Conservation (phyloP, 1,140 invertebrate species). For the Drosophila nigrodunni region DNA sequence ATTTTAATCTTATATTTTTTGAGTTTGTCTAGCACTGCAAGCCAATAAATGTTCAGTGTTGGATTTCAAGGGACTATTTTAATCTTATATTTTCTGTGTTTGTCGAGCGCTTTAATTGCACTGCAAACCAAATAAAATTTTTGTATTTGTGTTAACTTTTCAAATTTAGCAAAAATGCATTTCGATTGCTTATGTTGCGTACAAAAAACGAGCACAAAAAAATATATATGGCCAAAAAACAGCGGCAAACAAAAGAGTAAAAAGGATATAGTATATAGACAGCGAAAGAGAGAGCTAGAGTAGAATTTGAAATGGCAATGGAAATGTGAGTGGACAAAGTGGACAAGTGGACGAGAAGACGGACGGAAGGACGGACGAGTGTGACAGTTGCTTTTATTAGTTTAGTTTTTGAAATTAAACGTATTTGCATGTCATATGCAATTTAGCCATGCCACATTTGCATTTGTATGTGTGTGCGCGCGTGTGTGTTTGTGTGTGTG, state of each 20-base stretch:
- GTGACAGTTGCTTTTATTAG: constrained; percentile 68
- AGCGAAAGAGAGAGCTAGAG: neutral
- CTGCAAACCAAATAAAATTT: constrained; percentile 27
- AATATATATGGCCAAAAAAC: neutral
- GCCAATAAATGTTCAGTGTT: neutral
- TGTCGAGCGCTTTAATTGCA: constrained; percentile 22
- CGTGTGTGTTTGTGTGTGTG: constrained; percentile 43
- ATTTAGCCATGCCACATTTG: constrained; percentile 56
- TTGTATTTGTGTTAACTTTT: constrained; percentile 47
- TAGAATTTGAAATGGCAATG: constrained; percentile 37
- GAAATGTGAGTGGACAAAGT: constrained; percentile 12
- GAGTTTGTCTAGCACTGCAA: constrained; percentile 1
- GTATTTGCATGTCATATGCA: constrained; percentile 78
- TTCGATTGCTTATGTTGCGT: constrained; percentile 57
- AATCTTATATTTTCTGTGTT: constrained; percentile 7
- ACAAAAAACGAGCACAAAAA: constrained; percentile 24
- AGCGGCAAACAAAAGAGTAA: constrained; percentile 18
- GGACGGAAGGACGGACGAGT: neutral
- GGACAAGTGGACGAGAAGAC: no score
- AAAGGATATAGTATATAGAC: constrained; percentile 1
- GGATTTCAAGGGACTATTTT: neutral
- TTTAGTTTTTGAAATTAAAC: constrained; percentile 82
- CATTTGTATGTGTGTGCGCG: constrained; percentile 27
- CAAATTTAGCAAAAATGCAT: constrained; percentile 52
- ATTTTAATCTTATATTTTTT: constrained; percentile 7